Evolutionary conservation across 2,797 vertebrate species (phyloP).

Genomic region (Hemitrygon akajei): DNA sequence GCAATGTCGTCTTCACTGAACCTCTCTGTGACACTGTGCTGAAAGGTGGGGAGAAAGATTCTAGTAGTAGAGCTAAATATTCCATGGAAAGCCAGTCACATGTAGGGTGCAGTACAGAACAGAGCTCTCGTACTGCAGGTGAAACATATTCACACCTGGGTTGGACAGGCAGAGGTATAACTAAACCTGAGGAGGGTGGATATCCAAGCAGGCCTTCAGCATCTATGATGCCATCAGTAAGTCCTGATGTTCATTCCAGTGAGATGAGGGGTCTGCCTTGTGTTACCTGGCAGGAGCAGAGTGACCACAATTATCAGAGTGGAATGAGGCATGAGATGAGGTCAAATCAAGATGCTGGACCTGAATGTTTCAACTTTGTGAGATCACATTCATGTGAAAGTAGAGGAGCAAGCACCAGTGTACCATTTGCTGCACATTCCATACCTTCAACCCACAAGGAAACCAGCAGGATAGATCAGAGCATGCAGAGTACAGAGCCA

Average conservation of each 20-base stretch:
- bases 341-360: background rate
- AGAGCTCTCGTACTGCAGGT: background rate
- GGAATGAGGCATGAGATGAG: background rate
- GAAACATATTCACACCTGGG: background rate
- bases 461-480: background rate
- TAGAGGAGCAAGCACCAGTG: background rate
- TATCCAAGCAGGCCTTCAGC: background rate
- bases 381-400: background rate
- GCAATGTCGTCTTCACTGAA: background rate
- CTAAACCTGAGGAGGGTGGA: background rate
- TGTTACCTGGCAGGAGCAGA: background rate
- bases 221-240: background rate
- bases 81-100: background rate
- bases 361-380: background rate
- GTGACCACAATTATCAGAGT: conserved; percentile 32
- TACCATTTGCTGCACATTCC: background rate
- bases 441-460: background rate
- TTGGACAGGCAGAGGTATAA: background rate
- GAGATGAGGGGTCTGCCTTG: background rate
- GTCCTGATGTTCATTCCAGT: background rate
- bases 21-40: background rate
- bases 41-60: background rate
- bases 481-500: background rate
- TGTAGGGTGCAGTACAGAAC: background rate
- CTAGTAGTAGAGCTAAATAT: background rate